These are phyloP conservation scores for Eupithecia insigniata DNA, from an alignment of 2,888 invertebrate genomes.

Conservation along the genomic window DNA sequence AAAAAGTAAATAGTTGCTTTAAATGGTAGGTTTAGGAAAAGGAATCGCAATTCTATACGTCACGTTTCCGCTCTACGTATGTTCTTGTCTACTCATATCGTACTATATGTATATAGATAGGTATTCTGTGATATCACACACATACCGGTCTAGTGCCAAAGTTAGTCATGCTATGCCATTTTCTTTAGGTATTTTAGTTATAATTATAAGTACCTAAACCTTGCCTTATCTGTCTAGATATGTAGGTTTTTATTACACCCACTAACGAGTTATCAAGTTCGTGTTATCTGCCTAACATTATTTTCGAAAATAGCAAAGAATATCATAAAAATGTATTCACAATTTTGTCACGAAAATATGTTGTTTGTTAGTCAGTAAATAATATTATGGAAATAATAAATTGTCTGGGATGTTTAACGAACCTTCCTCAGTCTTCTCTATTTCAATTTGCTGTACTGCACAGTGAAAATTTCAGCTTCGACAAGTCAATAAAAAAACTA, in stretches of 20 bases:
- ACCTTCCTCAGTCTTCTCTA: not conserved
- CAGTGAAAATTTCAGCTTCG: not conserved
- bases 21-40: not conserved
- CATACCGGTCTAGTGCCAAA: not conserved
- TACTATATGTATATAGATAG: too few relatives aligned
- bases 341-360: not conserved
- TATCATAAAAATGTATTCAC: not conserved
- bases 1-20: not conserved
- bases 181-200: not conserved
- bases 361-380: not conserved
- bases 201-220: not conserved
- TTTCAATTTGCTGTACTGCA: not conserved
- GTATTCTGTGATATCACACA: too few relatives aligned
- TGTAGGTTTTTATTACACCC: not conserved
- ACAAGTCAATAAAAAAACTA: not conserved
- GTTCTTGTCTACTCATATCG: too few relatives aligned
- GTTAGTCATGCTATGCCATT: not conserved
- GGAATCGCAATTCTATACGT: not conserved
- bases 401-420: not conserved
- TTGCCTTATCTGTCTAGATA: not conserved
- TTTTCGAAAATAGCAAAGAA: not conserved
- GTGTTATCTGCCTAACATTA: not conserved
- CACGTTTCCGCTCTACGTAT: too few relatives aligned
- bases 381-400: not conserved
- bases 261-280: not conserved